Conservation (phyloP, 2,888 invertebrate species). For the Drosophila yooni region DNA sequence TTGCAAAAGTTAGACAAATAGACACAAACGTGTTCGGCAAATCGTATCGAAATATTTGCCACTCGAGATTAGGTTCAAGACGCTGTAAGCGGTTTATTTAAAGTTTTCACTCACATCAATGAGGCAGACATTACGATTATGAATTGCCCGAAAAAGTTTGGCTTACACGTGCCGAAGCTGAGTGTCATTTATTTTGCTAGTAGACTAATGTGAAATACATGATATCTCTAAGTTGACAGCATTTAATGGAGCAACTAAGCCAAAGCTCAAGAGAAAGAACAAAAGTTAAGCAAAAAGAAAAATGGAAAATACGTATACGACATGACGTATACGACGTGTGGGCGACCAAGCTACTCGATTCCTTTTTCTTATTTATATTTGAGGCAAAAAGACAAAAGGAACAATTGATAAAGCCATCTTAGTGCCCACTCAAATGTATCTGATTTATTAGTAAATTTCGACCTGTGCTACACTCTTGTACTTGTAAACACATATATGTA, state of each 20-base stretch:
- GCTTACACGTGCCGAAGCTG: slow-evolving; percentile 38
- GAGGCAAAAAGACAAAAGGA: slow-evolving; percentile 18
- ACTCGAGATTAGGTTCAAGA: slow-evolving; percentile 56
- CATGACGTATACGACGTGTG: slow-evolving; percentile 50
- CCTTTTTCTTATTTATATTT: slow-evolving; percentile 23
- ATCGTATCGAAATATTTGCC: slow-evolving; percentile 66
- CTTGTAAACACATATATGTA: neutral
- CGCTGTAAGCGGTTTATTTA: slow-evolving; percentile 46
- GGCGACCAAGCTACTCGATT: slow-evolving; percentile 11
- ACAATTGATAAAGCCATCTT: slow-evolving; percentile 31
- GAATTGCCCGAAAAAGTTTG: slow-evolving; percentile 40
- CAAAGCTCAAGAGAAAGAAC: slow-evolving; percentile 5
- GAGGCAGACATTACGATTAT: slow-evolving; percentile 62
- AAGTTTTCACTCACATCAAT: slow-evolving; percentile 61
- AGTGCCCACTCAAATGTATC: slow-evolving; percentile 15
- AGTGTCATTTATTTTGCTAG: slow-evolving; percentile 11
- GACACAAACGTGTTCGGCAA: slow-evolving; percentile 48
- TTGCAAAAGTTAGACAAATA: slow-evolving; percentile 67
- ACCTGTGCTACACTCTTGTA: neutral
- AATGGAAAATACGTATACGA: slow-evolving; percentile 55
- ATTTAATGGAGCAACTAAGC: slow-evolving; percentile 34
- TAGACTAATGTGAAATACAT: slow-evolving; percentile 19
- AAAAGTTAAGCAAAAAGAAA: slow-evolving; percentile 3
- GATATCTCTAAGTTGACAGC: slow-evolving; percentile 48
- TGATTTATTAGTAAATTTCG: slow-evolving; percentile 47